Percentiles rank a stretch among this genome's conserved stretches.
Evolutionary conservation across 2,797 vertebrate genomes (phyloP).

Genomic region (Nothura maculosa): DNA sequence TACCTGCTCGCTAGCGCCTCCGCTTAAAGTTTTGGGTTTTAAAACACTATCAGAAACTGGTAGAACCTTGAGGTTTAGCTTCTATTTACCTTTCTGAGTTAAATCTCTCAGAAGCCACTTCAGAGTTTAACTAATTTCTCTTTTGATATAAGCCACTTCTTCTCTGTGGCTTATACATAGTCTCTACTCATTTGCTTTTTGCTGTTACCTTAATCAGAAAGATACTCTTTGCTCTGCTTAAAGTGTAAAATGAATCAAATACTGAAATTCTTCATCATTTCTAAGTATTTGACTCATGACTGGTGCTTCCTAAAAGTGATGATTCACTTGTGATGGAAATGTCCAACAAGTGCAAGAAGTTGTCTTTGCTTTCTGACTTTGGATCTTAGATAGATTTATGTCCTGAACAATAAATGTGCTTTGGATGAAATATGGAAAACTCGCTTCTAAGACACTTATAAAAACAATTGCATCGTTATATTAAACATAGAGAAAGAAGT

Average conservation of each 20-base stretch:
- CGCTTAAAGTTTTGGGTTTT: neutral
- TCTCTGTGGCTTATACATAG: neutral
- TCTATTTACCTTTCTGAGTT: neutral
- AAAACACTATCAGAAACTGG: neutral
- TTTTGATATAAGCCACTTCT: neutral
- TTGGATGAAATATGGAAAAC: neutral
- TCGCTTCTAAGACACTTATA: neutral
- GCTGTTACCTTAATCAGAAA: neutral
- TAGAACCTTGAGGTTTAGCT: fast-evolving
- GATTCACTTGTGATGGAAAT: neutral
- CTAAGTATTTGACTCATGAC: neutral
- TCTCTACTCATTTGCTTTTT: neutral
- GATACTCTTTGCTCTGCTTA: neutral
- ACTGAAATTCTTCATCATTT: neutral
- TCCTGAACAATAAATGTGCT: neutral
- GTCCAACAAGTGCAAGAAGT: neutral
- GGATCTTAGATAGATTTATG: neutral
- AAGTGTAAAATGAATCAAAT: neutral
- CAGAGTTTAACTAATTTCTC: neutral
- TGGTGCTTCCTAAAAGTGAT: neutral
- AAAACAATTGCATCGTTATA: neutral
- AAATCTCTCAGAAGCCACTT: neutral
- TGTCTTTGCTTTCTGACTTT: neutral
- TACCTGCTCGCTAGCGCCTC: neutral
- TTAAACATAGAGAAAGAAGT: neutral